Percentiles rank a stretch among this genome's conserved stretches.
phyloP scores from a whole-genome alignment of 2,888 invertebrate genomes.

The Papilio demoleus region DNA sequence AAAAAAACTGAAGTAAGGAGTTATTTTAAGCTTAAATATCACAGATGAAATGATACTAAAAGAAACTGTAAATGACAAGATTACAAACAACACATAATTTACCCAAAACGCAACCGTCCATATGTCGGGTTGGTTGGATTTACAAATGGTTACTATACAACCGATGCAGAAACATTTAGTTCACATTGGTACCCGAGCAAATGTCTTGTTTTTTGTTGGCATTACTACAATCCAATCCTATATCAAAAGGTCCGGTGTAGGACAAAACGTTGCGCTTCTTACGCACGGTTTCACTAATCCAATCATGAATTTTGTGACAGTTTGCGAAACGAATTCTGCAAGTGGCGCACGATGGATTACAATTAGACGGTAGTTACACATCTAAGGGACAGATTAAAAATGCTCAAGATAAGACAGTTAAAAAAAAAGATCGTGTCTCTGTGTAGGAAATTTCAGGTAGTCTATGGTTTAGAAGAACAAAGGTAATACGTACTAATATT shows the following conservation, averaged over 20 bases:
- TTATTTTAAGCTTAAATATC: neutral
- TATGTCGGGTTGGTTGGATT: slow-evolving; percentile 26
- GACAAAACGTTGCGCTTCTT: slow-evolving; percentile 56
- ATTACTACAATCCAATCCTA: slow-evolving; percentile 69
- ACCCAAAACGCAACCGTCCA: slow-evolving; percentile 22
- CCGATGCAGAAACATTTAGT: slow-evolving; percentile 56
- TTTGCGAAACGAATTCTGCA: slow-evolving; percentile 45
- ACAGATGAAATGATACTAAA: neutral
- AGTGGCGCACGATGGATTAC: slow-evolving; percentile 56
- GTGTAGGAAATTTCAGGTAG: slow-evolving; percentile 7
- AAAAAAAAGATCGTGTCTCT: neutral
- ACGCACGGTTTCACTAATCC: slow-evolving; percentile 54
- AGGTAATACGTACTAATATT: neutral
- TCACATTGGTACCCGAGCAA: slow-evolving; percentile 55
- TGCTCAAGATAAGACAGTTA: slow-evolving; percentile 9
- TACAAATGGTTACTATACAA: slow-evolving; percentile 41
- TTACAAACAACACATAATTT: slow-evolving; percentile 17
- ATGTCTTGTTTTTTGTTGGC: slow-evolving; percentile 60
- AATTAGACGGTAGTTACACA: slow-evolving; percentile 54
- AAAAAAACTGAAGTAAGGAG: neutral
- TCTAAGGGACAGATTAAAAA: slow-evolving; percentile 41
- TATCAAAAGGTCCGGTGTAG: slow-evolving; percentile 47
- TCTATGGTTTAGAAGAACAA: neutral
- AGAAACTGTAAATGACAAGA: slow-evolving; percentile 20
- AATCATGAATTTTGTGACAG: slow-evolving; percentile 56